Evolutionary conservation across 2,797 vertebrate species (phyloP).

Genomic region (Sebastes oblongus): DNA sequence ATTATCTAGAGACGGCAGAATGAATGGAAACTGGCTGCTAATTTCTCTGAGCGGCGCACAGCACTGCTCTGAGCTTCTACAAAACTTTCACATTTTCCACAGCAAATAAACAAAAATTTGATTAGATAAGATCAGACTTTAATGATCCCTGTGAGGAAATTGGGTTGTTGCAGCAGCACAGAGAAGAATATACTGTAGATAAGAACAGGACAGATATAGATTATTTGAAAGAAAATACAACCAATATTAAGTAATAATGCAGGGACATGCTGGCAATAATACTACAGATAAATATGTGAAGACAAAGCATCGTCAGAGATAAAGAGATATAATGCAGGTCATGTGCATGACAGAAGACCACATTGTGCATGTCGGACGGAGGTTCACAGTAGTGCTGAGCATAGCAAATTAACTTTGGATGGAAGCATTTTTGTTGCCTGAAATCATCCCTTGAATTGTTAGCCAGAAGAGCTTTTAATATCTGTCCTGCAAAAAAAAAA

Average conservation of each 20-base stretch:
- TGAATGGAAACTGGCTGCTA: slow-evolving; percentile 78
- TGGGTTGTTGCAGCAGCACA: slow-evolving; percentile 58
- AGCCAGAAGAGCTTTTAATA: slow-evolving; percentile 20
- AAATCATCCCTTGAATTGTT: slow-evolving; percentile 28
- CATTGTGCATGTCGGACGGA: slow-evolving; percentile 33
- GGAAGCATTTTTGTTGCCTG: slow-evolving; percentile 27
- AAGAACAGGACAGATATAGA: slow-evolving; percentile 60
- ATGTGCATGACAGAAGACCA: slow-evolving; percentile 30
- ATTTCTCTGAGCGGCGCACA: slow-evolving; percentile 48
- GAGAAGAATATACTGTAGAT: slow-evolving; percentile 63
- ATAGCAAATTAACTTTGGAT: slow-evolving; percentile 33
- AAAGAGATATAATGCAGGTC: slow-evolving; percentile 28
- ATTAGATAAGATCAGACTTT: slow-evolving; percentile 74
- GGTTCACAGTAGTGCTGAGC: slow-evolving; percentile 23
- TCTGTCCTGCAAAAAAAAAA: slow-evolving; percentile 2
- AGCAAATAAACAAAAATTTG: slow-evolving; percentile 75
- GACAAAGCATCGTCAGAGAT: slow-evolving; percentile 29
- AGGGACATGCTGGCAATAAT: slow-evolving; percentile 30
- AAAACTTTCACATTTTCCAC: slow-evolving; percentile 70
- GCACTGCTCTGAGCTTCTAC: slow-evolving; percentile 41
- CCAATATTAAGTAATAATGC: slow-evolving; percentile 57
- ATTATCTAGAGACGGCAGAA: slow-evolving; percentile 69
- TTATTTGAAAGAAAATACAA: slow-evolving; percentile 51
- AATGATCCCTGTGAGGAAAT: slow-evolving; percentile 75
- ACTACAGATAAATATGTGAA: slow-evolving; percentile 40